Base-by-base conservation (phyloP, 2,113 vertebrate genomes). In the Corydoras maculifer region DNA sequence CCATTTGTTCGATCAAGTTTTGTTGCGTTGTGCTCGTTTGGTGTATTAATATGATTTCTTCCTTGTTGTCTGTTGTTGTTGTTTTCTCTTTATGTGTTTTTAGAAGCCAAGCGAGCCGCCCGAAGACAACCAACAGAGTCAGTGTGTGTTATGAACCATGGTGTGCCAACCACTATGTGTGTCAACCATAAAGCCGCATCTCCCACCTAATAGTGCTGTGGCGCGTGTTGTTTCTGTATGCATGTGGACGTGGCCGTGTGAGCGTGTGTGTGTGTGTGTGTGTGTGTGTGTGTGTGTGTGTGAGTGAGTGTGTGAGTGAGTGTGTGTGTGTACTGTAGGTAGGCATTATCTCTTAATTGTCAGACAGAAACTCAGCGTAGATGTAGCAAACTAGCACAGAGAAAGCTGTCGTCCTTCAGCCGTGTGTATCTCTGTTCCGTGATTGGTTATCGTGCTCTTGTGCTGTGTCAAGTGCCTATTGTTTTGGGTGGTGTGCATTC, bases 21-120 rank as follows among this genome's bases (percentile, higher is more conserved):
- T 65, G 61, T 35, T 55, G 49, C 15, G 68, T 76, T 49, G 70
- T n/a, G 74, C 77, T 65, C 18, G 75, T 75, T 77, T 75, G 65
- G 73, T 78, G 79, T 80, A 80, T 78, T 80, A 80, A 80, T 78
- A 77, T 77, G 70, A 75, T 78, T 77, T 74, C 14, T 72, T 80
- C 75, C 75, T 73, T 80, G 86, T 89, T 89, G 88, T 88, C 88
- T 89, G 87, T 87, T 87, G 89, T 87, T 75, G 80, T 79, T 79
- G 77, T 81, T 75, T 75, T 73, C 62, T 79, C 65, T 78, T 65
- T 79, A 58, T 78, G 31, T 78, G 64, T 79, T 71, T 73, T 68
- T 77, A 81, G 80, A 81, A 72, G 72, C 70, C 67, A 59, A 74
- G 73, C 77, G 77, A 58, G 65, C 29, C 63, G 67, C 54, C 73